Base-by-base conservation (phyloP, 2,113 vertebrate species). In the Dolichallabes microphthalmus region DNA sequence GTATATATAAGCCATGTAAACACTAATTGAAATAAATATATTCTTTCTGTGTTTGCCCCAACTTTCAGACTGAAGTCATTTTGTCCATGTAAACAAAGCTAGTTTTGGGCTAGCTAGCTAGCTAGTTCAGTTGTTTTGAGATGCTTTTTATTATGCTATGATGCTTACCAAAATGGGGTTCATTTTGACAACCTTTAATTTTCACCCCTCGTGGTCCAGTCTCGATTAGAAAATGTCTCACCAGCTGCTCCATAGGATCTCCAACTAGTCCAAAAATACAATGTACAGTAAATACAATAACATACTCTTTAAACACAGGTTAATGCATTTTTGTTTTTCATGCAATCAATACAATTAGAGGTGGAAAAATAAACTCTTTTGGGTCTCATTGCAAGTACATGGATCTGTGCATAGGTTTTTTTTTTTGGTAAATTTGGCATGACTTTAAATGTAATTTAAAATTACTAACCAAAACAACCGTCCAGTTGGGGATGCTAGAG, bases 221-320 rank as follows among this genome's bases (percentile, higher is more conserved):
- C 91, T 98, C 97, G 68, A 98, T 96, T 39, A 98, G 96, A 91
- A 98, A 98, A 88, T 98, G 97, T 76, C 97, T 95, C 55, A 98
- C 97, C 88, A 98, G 94, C 92, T 97, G 96, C 55, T 97, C 96
- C 83, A 93, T 88, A 11, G 97, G 96, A 88, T 98, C 96, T 8
- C 93, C 93, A 92, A 84, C 88, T 90, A 89, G 60, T 50, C 66
- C 25, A 83, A 69, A 27, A 80, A 76, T 10, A 22, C n/a, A 35
- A 20, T 27, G 14, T 61, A n/a, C n/a, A n/a, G n/a, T n/a, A 57
- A 75, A 75, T 27, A 75, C 27, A 75, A 53, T 27, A 53, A 77
- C 8, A 1, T 19, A 4, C 52, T 32, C n/a, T 57, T 77, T 57
- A 76, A 6, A 19, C 2, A 55, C 11, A 76, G 5, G 52, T 27